Evolutionary conservation across 2,113 vertebrate genomes (phyloP), one percentile per base, ranked within the genome.

Genomic region (Loxodonta africana): DNA sequence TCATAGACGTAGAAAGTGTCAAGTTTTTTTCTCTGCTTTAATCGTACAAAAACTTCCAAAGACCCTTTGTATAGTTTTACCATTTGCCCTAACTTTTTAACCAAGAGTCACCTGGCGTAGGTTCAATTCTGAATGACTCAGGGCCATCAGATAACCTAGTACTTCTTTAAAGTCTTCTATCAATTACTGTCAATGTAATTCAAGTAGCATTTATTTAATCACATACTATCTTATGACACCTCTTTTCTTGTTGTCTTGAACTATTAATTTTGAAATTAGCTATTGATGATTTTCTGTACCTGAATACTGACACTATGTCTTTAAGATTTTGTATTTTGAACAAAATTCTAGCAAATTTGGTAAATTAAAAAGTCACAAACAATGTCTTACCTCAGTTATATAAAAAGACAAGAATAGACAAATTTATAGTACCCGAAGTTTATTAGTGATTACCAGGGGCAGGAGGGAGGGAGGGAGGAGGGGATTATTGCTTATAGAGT

Each of bases 201-300:
- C 37, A 37, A 37, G 37, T 37, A 37, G 37, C 37, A 37, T 37
- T 37, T 37, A 37, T 37, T 37, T 37, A 37, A 37, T 37, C 37
- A 37, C 37, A 37, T 37, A 37, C 37, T 37, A 37, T 37, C 37
- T 37, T 37, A 37, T 37, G 37, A 37, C 37, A 37, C 37, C 37
- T 37, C 37, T 37, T 37, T 37, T 2, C 51, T 53, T 65, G 4
- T 67, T 81, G 33, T 74, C 62, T 85, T 90, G 37, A 12, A 30
- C 18, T 48, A 37, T 91, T 86, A 33, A 82, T 77, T 89, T 96
- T 89, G 41, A 92, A 82, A 92, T 89, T 83, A 94, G 30, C 23
- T 69, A 5, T 78, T 71, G 83, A 57, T 95, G 37, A 41, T 20
- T 83, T 69, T 84, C 17, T 86, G 44, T 90, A 51, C 9, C 44